Evolutionary conservation across 2,888 invertebrate genomes (phyloP).

Genomic region (Acanthopleura granulata): DNA sequence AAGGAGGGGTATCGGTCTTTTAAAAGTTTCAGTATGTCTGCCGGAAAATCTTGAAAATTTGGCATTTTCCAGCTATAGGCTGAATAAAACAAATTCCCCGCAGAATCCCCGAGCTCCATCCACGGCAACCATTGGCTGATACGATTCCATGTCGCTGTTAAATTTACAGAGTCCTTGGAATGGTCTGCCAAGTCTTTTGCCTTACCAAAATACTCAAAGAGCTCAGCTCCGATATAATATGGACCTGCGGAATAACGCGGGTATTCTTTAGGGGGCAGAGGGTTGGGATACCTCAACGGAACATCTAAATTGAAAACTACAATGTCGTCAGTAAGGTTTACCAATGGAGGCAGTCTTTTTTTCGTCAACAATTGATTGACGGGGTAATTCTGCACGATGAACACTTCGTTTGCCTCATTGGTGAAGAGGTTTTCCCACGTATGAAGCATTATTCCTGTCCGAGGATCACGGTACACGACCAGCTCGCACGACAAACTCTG

Average conservation of each 20-base stretch:
- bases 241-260: background rate
- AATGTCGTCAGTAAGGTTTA: background rate
- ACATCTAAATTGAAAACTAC: background rate
- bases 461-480: background rate
- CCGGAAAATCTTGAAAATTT: background rate
- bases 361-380: background rate
- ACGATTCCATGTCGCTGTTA: background rate
- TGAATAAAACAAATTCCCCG: background rate
- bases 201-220: background rate
- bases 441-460: background rate
- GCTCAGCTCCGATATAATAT: background rate
- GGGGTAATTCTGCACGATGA: background rate
- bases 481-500: background rate
- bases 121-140: conserved; percentile 1
- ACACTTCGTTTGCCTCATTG: background rate
- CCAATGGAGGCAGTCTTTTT: background rate
- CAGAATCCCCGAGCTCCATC: background rate
- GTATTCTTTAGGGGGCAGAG: background rate
- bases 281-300: conserved; percentile 1
- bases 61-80: background rate
- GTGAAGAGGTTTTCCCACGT: background rate
- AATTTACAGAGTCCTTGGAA: background rate
- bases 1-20: background rate
- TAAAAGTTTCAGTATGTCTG: background rate
- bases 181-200: background rate